phyloP scores from a whole-genome alignment of 2,888 invertebrate species.

The Tanypteryx hageni region DNA sequence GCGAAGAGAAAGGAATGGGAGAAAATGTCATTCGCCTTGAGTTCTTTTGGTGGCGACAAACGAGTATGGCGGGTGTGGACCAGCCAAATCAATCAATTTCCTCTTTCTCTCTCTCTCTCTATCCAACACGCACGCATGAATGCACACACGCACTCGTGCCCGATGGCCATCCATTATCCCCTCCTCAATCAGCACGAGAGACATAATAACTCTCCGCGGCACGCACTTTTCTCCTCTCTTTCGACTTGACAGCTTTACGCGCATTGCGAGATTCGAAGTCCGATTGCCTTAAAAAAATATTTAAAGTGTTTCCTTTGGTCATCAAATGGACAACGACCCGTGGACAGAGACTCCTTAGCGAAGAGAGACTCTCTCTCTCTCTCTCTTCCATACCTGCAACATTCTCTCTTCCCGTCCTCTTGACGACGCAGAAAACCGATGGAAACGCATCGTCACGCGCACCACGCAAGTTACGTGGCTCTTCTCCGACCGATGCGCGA shows the following conservation, averaged over 20 bases:
- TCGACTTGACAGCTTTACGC: background rate
- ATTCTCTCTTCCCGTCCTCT: background rate
- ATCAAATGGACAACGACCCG: constrained; percentile 7
- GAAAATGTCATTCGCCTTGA: background rate
- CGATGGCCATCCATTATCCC: background rate
- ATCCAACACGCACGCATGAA: background rate
- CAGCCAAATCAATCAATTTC: background rate
- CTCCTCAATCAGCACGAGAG: background rate
- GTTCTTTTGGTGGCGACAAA: background rate
- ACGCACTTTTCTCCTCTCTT: background rate
- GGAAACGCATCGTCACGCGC: background rate
- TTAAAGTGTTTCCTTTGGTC: background rate
- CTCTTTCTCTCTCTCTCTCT: background rate
- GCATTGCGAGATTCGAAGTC: background rate
- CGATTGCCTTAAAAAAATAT: constrained; percentile 12
- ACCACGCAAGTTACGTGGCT: background rate
- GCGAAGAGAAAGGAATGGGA: background rate
- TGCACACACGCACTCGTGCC: background rate
- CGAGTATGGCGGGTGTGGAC: background rate
- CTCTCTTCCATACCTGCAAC: background rate
- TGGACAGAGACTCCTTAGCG: background rate
- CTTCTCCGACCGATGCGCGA: background rate
- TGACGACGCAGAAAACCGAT: background rate
- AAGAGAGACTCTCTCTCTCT: background rate
- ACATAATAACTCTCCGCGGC: background rate